Evolutionary conservation across 2,797 vertebrate genomes (phyloP).

Genomic region (Argentina silus): DNA sequence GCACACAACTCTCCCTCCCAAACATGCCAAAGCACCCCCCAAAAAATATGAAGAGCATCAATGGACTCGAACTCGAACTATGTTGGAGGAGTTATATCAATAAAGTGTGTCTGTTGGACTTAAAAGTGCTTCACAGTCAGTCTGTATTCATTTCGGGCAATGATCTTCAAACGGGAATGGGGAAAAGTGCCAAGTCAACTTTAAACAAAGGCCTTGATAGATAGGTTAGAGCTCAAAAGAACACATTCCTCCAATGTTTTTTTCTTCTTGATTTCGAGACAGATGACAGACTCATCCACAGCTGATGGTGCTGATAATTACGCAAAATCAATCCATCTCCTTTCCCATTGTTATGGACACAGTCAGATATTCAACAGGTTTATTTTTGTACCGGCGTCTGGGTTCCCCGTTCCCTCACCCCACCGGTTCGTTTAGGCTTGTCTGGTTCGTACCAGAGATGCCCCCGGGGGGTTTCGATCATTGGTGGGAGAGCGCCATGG

Average conservation of each 20-base stretch:
- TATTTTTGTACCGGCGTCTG: background rate
- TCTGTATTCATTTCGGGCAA: slow-evolving; percentile 1
- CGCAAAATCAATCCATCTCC: slow-evolving; percentile 1
- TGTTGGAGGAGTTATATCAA: background rate
- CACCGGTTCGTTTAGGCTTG: slow-evolving; percentile 35
- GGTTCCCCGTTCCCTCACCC: background rate
- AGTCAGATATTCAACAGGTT: slow-evolving; percentile 14
- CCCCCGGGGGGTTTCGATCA: slow-evolving; percentile 25
- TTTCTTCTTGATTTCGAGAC: slow-evolving; percentile 23
- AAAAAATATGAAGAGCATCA: background rate
- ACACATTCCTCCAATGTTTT: background rate
- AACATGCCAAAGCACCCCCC: slow-evolving; percentile 27
- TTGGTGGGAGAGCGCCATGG: slow-evolving; percentile 14
- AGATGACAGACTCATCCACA: background rate
- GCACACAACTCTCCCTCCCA: slow-evolving; percentile 49
- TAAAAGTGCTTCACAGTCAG: background rate
- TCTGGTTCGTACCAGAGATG: slow-evolving; percentile 17
- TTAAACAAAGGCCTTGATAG: slow-evolving; percentile 22
- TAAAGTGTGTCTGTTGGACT: background rate
- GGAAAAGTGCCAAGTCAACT: slow-evolving; percentile 2
- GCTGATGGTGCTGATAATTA: slow-evolving; percentile 18
- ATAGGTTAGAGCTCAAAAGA: slow-evolving; percentile 13
- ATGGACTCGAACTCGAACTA: background rate
- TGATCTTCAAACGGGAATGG: background rate
- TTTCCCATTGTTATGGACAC: slow-evolving; percentile 17